Percentiles rank a stretch among this genome's conserved stretches.
Evolutionary conservation across 2,113 vertebrate genomes (phyloP).

Genomic region (Equus przewalskii): DNA sequence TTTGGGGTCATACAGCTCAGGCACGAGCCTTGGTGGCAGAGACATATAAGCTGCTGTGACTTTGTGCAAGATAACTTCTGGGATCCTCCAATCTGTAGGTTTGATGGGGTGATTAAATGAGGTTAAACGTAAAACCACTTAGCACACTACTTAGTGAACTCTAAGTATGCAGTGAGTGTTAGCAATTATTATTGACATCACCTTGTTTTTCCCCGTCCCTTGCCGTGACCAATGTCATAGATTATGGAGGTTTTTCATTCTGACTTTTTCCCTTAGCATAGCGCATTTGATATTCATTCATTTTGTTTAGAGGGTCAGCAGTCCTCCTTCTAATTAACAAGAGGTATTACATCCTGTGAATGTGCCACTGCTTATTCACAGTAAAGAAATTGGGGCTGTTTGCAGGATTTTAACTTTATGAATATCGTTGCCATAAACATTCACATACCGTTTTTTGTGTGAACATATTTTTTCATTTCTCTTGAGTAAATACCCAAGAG

Average conservation of each 20-base stretch:
- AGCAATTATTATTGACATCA: fast-evolving
- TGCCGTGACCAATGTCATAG: background rate
- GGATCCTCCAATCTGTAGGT: too few relatives aligned
- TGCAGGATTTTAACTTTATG: background rate
- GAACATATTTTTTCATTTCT: background rate
- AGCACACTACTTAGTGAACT: background rate
- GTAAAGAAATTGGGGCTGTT: background rate
- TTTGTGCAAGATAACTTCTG: background rate
- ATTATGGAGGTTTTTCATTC: background rate
- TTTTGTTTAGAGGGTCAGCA: too few relatives aligned
- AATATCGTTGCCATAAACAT: background rate
- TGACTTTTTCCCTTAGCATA: background rate
- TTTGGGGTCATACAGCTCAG: background rate
- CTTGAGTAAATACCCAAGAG: background rate
- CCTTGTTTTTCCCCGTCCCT: background rate
- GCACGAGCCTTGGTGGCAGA: background rate
- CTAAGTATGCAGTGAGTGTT: background rate
- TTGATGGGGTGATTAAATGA: fast-evolving
- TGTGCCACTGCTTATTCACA: too few relatives aligned
- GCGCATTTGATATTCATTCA: fast-evolving
- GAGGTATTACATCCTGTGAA: fast-evolving
- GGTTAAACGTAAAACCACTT: background rate
- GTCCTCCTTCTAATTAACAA: background rate
- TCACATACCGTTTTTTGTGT: background rate
- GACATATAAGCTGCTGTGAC: background rate